phyloP scores from a whole-genome alignment of 2,888 invertebrate genomes.

The Mythimna lalbum region DNA sequence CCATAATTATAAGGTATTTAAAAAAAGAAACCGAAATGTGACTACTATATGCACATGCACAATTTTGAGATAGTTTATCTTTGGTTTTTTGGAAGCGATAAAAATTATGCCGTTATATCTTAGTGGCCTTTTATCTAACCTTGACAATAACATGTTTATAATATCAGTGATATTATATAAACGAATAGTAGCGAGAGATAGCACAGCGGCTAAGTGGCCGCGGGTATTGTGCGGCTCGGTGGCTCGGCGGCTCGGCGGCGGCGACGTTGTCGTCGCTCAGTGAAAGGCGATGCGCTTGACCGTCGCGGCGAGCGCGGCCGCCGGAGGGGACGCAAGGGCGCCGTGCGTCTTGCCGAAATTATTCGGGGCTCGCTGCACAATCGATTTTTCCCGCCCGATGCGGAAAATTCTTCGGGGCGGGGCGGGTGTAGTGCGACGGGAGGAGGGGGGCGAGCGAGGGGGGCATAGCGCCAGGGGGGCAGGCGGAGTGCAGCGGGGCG shows the following conservation, averaged over 20 bases:
- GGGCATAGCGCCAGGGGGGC: constrained; percentile 83
- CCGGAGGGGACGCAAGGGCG: constrained; percentile 86
- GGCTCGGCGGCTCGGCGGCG: neutral
- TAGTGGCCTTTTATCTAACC: constrained; percentile 56
- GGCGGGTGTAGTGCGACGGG: constrained; percentile 83
- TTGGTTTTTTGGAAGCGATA: constrained; percentile 40
- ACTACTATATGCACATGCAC: constrained; percentile 51
- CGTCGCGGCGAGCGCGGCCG: constrained; percentile 71
- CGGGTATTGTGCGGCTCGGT: constrained; percentile 35
- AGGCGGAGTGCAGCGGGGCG: constrained; percentile 90
- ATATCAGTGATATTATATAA: constrained; percentile 53
- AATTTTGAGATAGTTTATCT: constrained; percentile 52
- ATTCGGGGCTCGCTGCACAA: constrained; percentile 91
- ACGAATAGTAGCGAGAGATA: constrained; percentile 40
- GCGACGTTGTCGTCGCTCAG: constrained; percentile 61
- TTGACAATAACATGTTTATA: constrained; percentile 55
- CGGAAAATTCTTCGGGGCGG: constrained; percentile 90
- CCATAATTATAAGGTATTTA: constrained; percentile 1
- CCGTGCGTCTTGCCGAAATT: constrained; percentile 91
- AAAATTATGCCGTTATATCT: constrained; percentile 49
- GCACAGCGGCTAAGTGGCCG: constrained; percentile 42
- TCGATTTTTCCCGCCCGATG: constrained; percentile 91
- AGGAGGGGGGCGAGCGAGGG: constrained; percentile 77
- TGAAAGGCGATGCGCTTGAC: constrained; percentile 84
- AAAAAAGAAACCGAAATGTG: constrained; percentile 21